Percentiles rank a stretch among this genome's conserved stretches.
These are phyloP conservation scores for Ypsolopha scabrella DNA, from an alignment of 2,888 invertebrate genomes.

Conservation along the genomic window DNA sequence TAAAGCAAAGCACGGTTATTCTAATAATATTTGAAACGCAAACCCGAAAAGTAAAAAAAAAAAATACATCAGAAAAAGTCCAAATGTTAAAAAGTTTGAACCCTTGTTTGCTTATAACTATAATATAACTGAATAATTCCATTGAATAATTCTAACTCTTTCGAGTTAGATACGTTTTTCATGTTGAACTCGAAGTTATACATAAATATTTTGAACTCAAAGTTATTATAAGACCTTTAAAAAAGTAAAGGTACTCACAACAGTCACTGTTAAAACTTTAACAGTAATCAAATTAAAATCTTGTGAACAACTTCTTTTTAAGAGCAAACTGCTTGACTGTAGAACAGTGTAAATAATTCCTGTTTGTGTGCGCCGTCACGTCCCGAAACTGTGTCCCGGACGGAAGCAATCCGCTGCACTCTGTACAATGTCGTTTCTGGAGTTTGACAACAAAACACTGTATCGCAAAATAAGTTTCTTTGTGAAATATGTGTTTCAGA, in stretches of 20 bases:
- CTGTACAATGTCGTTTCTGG: neutral
- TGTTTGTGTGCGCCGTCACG: slow-evolving; percentile 1
- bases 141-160: no score
- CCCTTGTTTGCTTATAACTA: no score
- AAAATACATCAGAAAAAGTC: neutral
- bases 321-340: neutral
- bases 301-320: neutral
- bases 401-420: slow-evolving; percentile 8
- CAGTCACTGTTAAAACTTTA: no score
- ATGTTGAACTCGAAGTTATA: neutral
- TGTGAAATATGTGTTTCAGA: no score
- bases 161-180: neutral
- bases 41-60: neutral
- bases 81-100: no score
- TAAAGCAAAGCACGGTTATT: neutral
- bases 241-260: no score
- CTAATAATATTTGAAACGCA: neutral
- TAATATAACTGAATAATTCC: no score
- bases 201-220: no score
- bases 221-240: no score
- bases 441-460: neutral
- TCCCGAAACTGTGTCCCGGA: slow-evolving; percentile 6
- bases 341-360: neutral
- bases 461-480: neutral
- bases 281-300: neutral